Conservation (phyloP, 2,888 invertebrate genomes). For the Psylliodes chrysocephalus region DNA sequence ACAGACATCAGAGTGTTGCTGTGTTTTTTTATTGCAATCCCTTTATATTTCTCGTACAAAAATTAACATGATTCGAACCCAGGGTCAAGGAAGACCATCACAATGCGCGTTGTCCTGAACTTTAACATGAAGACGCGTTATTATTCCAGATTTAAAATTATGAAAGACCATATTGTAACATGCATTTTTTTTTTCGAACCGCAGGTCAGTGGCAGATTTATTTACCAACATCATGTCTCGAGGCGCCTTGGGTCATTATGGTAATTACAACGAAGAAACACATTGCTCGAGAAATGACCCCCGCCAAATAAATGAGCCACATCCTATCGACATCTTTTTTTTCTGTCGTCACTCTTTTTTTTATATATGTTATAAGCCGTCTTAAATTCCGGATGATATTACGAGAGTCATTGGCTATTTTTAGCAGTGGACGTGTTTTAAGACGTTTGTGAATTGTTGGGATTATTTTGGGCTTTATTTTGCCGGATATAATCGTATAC, state of each 20-base stretch:
- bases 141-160: too few relatives aligned
- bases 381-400: not conserved
- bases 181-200: not conserved
- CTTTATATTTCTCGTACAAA: too few relatives aligned
- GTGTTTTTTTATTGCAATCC: too few relatives aligned
- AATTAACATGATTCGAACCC: too few relatives aligned
- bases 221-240: not conserved
- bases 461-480: not conserved
- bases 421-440: not conserved
- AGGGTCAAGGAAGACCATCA: too few relatives aligned
- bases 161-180: not conserved
- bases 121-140: too few relatives aligned
- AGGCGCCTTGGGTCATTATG: constrained; percentile 9
- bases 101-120: too few relatives aligned
- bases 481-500: too few relatives aligned
- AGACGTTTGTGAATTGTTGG: not conserved
- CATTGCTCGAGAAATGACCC: constrained; percentile 21
- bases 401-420: not conserved
- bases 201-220: not conserved
- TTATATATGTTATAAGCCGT: not conserved
- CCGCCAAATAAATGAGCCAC: constrained; percentile 21
- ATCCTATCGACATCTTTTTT: constrained; percentile 12
- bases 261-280: constrained; percentile 7
- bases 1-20: too few relatives aligned
- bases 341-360: not conserved